phyloP scores from a whole-genome alignment of 2,888 invertebrate genomes.

The Acrobasis repandana region DNA sequence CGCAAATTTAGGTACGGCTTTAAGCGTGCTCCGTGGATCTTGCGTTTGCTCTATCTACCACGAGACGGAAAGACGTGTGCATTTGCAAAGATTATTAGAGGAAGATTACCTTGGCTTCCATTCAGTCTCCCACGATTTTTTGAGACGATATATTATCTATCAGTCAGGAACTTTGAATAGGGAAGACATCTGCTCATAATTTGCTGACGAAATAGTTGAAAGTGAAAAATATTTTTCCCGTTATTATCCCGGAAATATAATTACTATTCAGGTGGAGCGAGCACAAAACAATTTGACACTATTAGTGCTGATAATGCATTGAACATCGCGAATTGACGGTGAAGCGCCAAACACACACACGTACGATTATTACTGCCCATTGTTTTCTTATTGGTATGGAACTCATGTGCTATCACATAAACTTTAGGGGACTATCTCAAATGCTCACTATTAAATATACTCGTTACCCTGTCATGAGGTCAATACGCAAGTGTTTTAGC shows the following conservation, averaged over 20 bases:
- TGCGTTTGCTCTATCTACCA: no score
- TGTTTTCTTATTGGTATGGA: conserved; percentile 46
- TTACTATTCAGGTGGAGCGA: conserved; percentile 1
- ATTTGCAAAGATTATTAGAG: no score
- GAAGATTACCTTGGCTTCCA: no score
- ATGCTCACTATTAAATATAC: conserved; percentile 14
- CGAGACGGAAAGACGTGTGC: no score
- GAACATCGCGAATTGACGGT: conserved; percentile 28
- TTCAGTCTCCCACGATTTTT: no score
- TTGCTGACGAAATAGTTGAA: no score
- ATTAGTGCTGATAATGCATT: conserved; percentile 18
- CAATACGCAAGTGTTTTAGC: no score
- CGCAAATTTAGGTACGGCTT: no score
- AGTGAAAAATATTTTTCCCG: background rate
- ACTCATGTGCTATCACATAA: conserved; percentile 1
- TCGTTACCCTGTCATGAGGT: background rate
- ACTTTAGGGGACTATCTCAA: conserved; percentile 8
- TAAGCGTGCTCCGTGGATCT: no score
- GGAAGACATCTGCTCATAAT: no score
- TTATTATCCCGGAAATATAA: conserved; percentile 1
- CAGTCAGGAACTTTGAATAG: no score
- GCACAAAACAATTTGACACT: conserved; percentile 13
- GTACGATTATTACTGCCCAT: conserved; percentile 56
- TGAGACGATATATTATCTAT: no score
- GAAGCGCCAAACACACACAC: conserved; percentile 38